phyloP scores from a whole-genome alignment of 2,888 invertebrate species.

The Zhuqinia jingwanae region DNA sequence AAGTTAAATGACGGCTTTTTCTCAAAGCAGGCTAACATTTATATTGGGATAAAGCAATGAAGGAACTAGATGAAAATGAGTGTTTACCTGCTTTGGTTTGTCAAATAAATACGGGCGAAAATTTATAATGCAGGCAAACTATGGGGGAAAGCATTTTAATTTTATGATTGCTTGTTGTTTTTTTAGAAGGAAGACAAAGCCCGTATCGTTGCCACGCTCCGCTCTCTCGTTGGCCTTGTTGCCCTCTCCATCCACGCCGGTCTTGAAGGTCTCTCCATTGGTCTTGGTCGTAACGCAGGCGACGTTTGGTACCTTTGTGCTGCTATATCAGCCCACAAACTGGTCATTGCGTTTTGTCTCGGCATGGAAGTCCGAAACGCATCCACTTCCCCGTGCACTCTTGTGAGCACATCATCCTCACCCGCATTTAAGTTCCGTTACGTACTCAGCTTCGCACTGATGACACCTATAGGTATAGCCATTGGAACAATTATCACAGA shows the following conservation, averaged over 20 bases:
- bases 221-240: constrained; percentile 89
- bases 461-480: constrained; percentile 79
- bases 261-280: constrained; percentile 92
- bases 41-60: too few species aligned
- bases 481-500: constrained; percentile 79
- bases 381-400: constrained; percentile 77
- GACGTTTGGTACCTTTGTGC: constrained; percentile 91
- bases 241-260: constrained; percentile 93
- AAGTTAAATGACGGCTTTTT: too few species aligned
- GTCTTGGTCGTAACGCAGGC: constrained; percentile 85
- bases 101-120: too few species aligned
- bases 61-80: too few species aligned
- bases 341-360: constrained; percentile 93
- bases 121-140: too few species aligned
- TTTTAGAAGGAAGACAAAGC: constrained; percentile 75
- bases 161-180: constrained; percentile 7
- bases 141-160: constrained; percentile 15
- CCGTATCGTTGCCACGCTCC: constrained; percentile 82
- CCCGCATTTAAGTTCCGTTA: constrained; percentile 79
- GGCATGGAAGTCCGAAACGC: constrained; percentile 86
- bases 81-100: too few species aligned
- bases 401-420: constrained; percentile 76
- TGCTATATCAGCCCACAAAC: constrained; percentile 91
- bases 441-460: constrained; percentile 79
- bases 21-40: too few species aligned